Base-by-base conservation (phyloP, 2,888 invertebrate genomes). In the Drosophila fungiperda region DNA sequence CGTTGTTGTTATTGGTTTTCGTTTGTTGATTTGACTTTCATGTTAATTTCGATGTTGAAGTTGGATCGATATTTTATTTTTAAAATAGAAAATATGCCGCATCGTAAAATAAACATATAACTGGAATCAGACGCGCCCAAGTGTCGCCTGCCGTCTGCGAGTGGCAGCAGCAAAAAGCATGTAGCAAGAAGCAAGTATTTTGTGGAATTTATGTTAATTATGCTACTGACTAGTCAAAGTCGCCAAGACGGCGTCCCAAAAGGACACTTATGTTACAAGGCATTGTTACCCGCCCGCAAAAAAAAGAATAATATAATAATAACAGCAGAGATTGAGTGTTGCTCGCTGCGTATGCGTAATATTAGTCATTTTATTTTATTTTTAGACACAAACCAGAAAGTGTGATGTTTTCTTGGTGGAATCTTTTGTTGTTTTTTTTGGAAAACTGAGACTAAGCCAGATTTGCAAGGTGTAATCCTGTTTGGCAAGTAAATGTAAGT, bases 151-250 rank as follows among this genome's bases (percentile, higher is more conserved):
- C 73, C 59, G 64, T 68, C 59, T 66, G 65, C 68, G 52, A n/a
- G 63, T 42, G 42, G 52, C 29, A 48, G 32, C 52, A 35, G 32
- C 59, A 36, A 49, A 57, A 53, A 65, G n/a, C n/a, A n/a, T 40
- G 40, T 40, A 11, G 40, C 40, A 40, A 40, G n/a, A 20, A 45
- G 20, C 53, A 61, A 77, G 79, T 76, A 87, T 85, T 87, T 15
- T 87, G 79, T 84, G 66, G 73, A 70, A 72, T 83, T 83, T 83
- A 85, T 89, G 89, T 74, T 85, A 85, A 87, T 88, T 85, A 87
- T 81, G 73, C 75, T 53, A 76, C 23, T 45, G 23, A 76, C 72
- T 73, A 76, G 20, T 42, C 54, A 49, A 63, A 62, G 48, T 35
- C 23, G 26, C 26, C 55, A 45, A 52, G 57, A 49, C 49, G 48